phyloP scores from a whole-genome alignment of 2,797 vertebrate species.

The Psittacula derbiana region DNA sequence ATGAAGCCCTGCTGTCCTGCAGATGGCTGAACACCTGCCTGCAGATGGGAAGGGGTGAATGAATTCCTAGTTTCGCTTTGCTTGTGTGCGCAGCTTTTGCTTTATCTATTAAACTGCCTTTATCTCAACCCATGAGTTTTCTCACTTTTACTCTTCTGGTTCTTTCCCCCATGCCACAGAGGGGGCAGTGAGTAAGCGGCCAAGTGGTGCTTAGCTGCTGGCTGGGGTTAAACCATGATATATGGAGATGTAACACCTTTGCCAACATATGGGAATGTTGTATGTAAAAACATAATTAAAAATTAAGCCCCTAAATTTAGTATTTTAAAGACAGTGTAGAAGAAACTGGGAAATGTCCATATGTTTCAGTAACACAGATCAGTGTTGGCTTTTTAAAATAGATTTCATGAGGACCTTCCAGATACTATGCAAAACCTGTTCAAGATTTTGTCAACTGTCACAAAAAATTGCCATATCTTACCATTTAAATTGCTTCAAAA shows the following conservation, averaged over 20 bases:
- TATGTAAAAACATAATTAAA: neutral
- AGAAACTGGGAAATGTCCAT: neutral
- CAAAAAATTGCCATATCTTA: conserved; percentile 70
- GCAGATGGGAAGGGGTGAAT: neutral
- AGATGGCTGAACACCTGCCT: neutral
- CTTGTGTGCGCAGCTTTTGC: neutral
- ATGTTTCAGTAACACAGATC: neutral
- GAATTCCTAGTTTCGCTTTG: neutral
- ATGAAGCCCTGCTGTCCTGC: neutral
- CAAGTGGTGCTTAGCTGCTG: neutral
- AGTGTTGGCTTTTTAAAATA: neutral
- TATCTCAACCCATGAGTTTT: neutral
- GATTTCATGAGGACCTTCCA: neutral
- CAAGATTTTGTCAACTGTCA: neutral
- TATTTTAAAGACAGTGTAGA: neutral
- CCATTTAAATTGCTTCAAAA: conserved; percentile 98
- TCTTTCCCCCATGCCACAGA: neutral
- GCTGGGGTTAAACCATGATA: neutral
- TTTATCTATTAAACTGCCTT: neutral
- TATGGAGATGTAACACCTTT: neutral
- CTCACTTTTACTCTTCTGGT: neutral
- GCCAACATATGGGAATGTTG: neutral
- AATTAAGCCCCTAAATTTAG: neutral
- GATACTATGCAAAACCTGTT: neutral
- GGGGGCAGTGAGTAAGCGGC: neutral